phyloP scores from a whole-genome alignment of 1,140 invertebrate genomes.

The Papilio machaon region DNA sequence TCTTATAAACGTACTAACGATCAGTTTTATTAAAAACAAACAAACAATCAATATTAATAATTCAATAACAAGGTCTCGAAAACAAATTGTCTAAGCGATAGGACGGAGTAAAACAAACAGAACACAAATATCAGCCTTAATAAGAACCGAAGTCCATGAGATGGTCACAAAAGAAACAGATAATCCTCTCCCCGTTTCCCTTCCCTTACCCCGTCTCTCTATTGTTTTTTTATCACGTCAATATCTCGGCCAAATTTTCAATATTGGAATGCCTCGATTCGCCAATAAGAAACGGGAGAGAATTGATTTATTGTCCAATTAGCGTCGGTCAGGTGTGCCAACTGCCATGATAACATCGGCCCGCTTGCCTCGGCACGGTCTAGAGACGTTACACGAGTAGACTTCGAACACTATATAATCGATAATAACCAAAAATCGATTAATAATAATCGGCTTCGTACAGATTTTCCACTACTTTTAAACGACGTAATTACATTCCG shows the following conservation, averaged over 20 bases:
- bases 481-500: background rate
- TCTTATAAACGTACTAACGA: background rate
- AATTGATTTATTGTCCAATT: conserved; percentile 83
- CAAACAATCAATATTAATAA: conserved; percentile 73
- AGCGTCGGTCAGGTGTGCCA: conserved; percentile 82
- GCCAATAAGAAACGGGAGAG: conserved; percentile 81
- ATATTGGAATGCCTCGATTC: conserved; percentile 82
- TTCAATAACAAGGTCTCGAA: conserved; percentile 75
- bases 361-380: conserved; percentile 70
- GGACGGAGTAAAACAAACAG: conserved; percentile 70
- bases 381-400: conserved; percentile 34
- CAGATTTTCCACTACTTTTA: too few species aligned
- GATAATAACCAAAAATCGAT: background rate
- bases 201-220: conserved; percentile 38
- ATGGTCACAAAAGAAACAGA: conserved; percentile 82
- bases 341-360: conserved; percentile 81
- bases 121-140: conserved; percentile 74
- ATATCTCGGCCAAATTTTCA: conserved; percentile 82
- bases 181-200: conserved; percentile 55
- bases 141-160: conserved; percentile 74
- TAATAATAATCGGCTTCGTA: background rate
- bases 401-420: background rate
- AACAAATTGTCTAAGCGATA: conserved; percentile 81
- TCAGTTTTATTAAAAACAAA: conserved; percentile 38
- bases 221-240: conserved; percentile 82